Conservation (phyloP, 2,888 invertebrate genomes). For the Caenorhabditis zanzibari region DNA sequence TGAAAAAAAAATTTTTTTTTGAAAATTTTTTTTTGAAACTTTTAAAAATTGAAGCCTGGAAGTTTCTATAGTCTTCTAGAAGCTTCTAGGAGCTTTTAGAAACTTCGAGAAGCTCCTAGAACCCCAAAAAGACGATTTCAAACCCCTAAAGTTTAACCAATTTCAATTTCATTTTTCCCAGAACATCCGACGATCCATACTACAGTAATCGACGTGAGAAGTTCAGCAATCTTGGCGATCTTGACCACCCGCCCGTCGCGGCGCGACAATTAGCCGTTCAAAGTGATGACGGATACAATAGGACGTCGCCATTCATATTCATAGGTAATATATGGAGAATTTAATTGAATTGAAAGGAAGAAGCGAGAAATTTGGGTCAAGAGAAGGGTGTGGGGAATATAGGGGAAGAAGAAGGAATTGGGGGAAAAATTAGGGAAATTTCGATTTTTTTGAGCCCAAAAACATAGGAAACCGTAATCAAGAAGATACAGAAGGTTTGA, state of each 20-base stretch:
- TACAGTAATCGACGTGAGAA: constrained; percentile 41
- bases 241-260: not conserved
- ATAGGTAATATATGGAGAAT: constrained; percentile 44
- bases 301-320: constrained; percentile 63
- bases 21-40: too few relatives aligned
- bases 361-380: constrained; percentile 18
- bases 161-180: constrained; percentile 16
- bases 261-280: constrained; percentile 34
- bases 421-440: not conserved
- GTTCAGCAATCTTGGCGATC: constrained; percentile 20
- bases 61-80: too few relatives aligned
- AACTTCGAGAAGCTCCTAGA: too few relatives aligned
- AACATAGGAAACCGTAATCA: too few relatives aligned
- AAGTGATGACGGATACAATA: constrained; percentile 49
- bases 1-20: not conserved
- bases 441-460: too few relatives aligned
- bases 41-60: too few relatives aligned
- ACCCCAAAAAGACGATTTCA: too few relatives aligned
- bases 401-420: not conserved
- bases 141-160: too few relatives aligned
- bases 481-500: not conserved
- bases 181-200: constrained; percentile 52
- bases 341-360: not conserved
- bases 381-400: too few relatives aligned
- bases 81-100: too few relatives aligned